A percentile compares a stretch with the other conserved stretches of the same genome.
These are phyloP conservation scores for Ecdyonurus torrentis DNA, from an alignment of 2,888 invertebrate genomes.

Conservation along the genomic window DNA sequence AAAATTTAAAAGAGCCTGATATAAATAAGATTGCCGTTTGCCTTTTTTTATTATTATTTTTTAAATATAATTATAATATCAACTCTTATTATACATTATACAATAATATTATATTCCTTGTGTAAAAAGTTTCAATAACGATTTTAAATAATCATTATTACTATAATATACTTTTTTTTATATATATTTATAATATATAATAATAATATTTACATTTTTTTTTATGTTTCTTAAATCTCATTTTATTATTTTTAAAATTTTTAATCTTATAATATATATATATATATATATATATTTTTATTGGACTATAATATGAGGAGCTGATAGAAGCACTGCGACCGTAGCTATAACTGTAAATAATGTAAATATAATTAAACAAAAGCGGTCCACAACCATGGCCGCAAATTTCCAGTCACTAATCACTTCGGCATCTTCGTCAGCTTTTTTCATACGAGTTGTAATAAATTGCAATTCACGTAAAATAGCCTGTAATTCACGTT, in stretches of 20 bases:
- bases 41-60: background rate
- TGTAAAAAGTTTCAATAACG: background rate
- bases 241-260: too few relatives aligned
- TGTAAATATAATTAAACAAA: constrained; percentile 91
- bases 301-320: constrained; percentile 91
- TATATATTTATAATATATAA: background rate
- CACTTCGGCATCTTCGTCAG: constrained; percentile 82
- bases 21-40: background rate
- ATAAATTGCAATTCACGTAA: constrained; percentile 88
- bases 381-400: constrained; percentile 94
- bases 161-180: background rate
- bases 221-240: too few relatives aligned
- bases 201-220: background rate
- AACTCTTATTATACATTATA: background rate
- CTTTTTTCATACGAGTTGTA: constrained; percentile 83
- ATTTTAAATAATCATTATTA: background rate
- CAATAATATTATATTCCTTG: background rate
- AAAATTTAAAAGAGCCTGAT: background rate
- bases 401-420: constrained; percentile 98
- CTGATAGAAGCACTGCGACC: constrained; percentile 76
- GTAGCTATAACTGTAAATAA: constrained; percentile 87
- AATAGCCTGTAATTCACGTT: constrained; percentile 77
- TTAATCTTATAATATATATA: too few relatives aligned
- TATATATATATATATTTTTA: too few relatives aligned
- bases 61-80: too few relatives aligned